Evolutionary conservation across 2,888 invertebrate genomes (phyloP), one percentile per base, ranked within the genome.

Genomic region (Achlya flavicornis): DNA sequence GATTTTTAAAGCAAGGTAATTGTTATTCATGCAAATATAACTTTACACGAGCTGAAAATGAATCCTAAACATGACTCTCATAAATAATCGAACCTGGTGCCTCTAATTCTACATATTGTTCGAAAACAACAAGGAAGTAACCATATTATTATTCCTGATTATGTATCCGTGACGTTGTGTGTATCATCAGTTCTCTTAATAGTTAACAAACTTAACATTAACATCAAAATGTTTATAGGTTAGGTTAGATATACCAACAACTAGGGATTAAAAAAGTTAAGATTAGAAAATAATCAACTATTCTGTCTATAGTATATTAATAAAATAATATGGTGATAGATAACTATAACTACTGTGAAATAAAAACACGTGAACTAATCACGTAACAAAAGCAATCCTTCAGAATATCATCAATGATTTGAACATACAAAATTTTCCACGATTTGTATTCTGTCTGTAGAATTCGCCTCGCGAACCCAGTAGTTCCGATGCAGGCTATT

Each of bases 401-500:
- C 71, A 67, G 76, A 81, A 81, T 84, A 83, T 83, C 78, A 85
- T 86, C 80, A 83, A 83, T 83, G 85, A 85, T 78, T 80, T 80
- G 75, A 83, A 78, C 79, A 84, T 86, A 88, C 84, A 86, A 90
- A 90, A 90, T 88, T 91, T 91, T 92, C 91, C 90, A 89, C 89
- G 76, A 90, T 92, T 90, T 86, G 86, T 92, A 93, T 93, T 91
- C 92, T 74, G 87, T 91, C 88, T 90, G 85, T 89, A 90, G 88
- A 87, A 87, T 90, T 87, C 87, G 84, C 85, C 80, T 82, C 84
- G 80, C 83, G 84, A 79, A 82, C 85, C 85, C 84, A 86, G 85
- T 90, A 89, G 87, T 90, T 88, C 88, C 83, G 86, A 88, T 91
- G 92, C 91, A 92, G 87, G 86, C 84, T 90, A 89, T 90, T 92